Base-by-base conservation (phyloP, 1,140 invertebrate species). In the Adelges cooleyi region DNA sequence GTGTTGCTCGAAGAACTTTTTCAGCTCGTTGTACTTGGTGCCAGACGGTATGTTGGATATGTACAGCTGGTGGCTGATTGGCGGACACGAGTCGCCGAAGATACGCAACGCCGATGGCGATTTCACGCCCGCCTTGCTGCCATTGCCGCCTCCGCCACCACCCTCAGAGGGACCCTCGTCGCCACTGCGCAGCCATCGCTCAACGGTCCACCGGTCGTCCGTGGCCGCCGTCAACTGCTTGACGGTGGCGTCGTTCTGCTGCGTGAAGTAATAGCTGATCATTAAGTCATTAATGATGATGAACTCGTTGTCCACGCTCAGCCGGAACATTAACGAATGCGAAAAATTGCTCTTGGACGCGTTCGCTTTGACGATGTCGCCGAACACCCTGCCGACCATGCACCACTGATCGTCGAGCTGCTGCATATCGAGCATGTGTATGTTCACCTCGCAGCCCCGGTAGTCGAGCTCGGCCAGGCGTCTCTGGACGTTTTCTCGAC, bases 61-160 rank as follows among this genome's bases (percentile, higher is more conserved):
- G 29, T 42, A 59, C 17, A 59, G 25, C 38, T 59, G 54, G 17
- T 59, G 42, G n/a, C 54, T 59, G 36, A 17, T 46, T 13, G 54
- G 54, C 0, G 54, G 54, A 46, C 42, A 59, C 5, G 29, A 33
- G 29, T 33, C 29, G 5, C 29, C 29, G 11, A 33, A 33, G 5
- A 33, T 33, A 6, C 29, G 29, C 11, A 44, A 44, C 5, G 40
- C 10, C 11, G 11, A 44, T n/a, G 22, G 5, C 4, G 38, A 25
- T 56, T 20, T 29, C 17, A 44, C 25, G 44, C 18, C 42, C 20
- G 10, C 10, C 2, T 53, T 22, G 1, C 27, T 56, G 53, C 6
- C n/a, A 42, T 22, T 15, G 0, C 40, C 11, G 4, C 38, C 29
- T 3, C 22, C 22, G 9, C 2, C 13, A 10, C 36, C 11, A 23